Percentiles rank a stretch among this genome's conserved stretches.
phyloP scores from a whole-genome alignment of 1,140 invertebrate species.

The Lepidurus packardi region DNA sequence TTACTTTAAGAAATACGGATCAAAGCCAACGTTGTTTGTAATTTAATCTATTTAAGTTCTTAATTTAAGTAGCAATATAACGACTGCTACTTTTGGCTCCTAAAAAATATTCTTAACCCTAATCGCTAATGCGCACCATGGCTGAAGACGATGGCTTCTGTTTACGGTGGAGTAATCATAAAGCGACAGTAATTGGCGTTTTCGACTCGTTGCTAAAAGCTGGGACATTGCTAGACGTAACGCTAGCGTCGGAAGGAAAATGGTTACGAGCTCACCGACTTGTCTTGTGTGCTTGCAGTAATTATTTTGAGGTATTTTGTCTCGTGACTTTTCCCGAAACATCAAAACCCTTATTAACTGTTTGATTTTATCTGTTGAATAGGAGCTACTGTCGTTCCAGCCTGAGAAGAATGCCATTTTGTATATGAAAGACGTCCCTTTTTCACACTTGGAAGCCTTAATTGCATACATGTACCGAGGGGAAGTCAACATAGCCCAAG shows the following conservation, averaged over 20 bases:
- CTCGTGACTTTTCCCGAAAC: neutral
- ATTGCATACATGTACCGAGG: conserved; percentile 57
- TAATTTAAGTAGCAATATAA: too few species aligned
- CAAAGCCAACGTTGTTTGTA: too few species aligned
- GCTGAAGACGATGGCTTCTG: conserved; percentile 82
- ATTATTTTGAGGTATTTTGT: conserved; percentile 80
- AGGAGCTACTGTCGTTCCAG: conserved; percentile 39
- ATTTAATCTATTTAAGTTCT: too few species aligned
- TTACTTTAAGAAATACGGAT: too few species aligned
- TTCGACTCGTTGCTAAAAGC: conserved; percentile 85
- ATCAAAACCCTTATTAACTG: neutral
- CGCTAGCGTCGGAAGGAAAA: conserved; percentile 83
- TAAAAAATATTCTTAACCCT: conserved; percentile 4
- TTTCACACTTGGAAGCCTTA: conserved; percentile 57
- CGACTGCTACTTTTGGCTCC: too few species aligned
- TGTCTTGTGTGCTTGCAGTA: conserved; percentile 86
- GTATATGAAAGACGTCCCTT: conserved; percentile 70
- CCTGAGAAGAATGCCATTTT: conserved; percentile 45
- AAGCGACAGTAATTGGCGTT: conserved; percentile 81
- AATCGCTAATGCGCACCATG: conserved; percentile 38
- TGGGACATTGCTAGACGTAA: conserved; percentile 86
- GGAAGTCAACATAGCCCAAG: conserved; percentile 68
- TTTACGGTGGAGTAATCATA: conserved; percentile 90
- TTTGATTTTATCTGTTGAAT: neutral
- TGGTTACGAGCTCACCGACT: conserved; percentile 88